Conservation (phyloP, 1,140 invertebrate genomes). For the Megalopta genalis region DNA sequence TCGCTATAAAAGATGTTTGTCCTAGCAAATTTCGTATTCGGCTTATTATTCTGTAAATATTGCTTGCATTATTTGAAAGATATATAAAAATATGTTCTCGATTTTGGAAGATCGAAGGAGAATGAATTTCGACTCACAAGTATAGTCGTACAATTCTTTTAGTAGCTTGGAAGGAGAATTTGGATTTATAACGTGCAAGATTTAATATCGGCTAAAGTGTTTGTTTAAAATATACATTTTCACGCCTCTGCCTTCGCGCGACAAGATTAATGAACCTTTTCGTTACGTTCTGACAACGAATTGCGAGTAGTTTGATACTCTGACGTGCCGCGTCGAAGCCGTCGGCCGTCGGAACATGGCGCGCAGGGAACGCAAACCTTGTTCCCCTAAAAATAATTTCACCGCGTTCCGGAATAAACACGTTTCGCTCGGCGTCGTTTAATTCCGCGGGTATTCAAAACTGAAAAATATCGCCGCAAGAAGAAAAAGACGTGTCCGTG, state of each 20-base stretch:
- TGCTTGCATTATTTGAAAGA: too few species aligned
- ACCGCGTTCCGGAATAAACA: not conserved
- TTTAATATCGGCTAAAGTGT: not conserved
- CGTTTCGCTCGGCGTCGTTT: not conserved
- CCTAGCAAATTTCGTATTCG: too few species aligned
- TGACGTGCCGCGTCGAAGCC: not conserved
- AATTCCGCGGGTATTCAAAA: not conserved
- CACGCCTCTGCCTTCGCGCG: too few species aligned
- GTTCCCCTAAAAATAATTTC: not conserved
- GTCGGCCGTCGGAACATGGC: constrained; percentile 46
- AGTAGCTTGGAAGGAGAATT: not conserved
- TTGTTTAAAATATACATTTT: not conserved
- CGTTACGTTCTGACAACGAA: not conserved
- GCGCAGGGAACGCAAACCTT: not conserved
- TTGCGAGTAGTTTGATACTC: not conserved
- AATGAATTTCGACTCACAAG: not conserved
- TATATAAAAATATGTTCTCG: too few species aligned
- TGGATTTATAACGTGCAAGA: not conserved
- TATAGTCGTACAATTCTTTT: not conserved
- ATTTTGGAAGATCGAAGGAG: not conserved
- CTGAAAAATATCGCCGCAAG: not conserved
- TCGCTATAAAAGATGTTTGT: too few species aligned
- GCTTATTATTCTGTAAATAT: too few species aligned
- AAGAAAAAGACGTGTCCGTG: not conserved
- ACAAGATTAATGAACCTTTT: not conserved